These are phyloP conservation scores for Drosophila parvula DNA, from an alignment of 1,140 invertebrate genomes.

Conservation along the genomic window DNA sequence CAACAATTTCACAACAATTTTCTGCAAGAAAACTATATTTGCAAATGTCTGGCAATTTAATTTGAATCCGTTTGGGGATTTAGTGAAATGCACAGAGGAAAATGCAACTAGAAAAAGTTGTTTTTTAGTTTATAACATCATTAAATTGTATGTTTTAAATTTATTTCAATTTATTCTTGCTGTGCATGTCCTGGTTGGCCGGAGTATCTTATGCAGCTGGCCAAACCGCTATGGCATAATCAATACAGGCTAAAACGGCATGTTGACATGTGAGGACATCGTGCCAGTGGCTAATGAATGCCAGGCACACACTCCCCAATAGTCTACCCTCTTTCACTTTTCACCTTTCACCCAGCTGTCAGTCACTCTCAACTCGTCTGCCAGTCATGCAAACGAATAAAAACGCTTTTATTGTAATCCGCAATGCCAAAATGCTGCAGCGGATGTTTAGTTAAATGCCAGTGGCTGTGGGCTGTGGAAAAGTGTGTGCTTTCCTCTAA, in stretches of 20 bases:
- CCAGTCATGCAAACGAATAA: slow-evolving; percentile 73
- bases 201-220: neutral
- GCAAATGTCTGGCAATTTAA: neutral
- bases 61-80: neutral
- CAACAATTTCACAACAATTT: neutral
- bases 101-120: neutral
- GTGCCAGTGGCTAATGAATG: slow-evolving; percentile 70
- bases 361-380: slow-evolving; percentile 23
- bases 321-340: neutral
- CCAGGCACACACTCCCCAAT: slow-evolving; percentile 38
- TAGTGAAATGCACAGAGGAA: neutral
- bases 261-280: slow-evolving; percentile 73
- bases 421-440: slow-evolving; percentile 74
- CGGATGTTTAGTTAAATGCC: slow-evolving; percentile 63
- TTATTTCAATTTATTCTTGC: neutral
- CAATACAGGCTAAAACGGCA: slow-evolving; percentile 69
- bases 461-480: neutral
- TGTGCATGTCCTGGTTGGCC: neutral
- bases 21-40: neutral
- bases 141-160: neutral
- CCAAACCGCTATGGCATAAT: slow-evolving; percentile 42
- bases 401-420: slow-evolving; percentile 81
- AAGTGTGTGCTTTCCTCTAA: neutral
- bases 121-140: neutral
- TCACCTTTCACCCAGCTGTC: slow-evolving; percentile 12